Conservation (phyloP, 2,113 vertebrate species). For the Rhadina sibilatrix region DNA sequence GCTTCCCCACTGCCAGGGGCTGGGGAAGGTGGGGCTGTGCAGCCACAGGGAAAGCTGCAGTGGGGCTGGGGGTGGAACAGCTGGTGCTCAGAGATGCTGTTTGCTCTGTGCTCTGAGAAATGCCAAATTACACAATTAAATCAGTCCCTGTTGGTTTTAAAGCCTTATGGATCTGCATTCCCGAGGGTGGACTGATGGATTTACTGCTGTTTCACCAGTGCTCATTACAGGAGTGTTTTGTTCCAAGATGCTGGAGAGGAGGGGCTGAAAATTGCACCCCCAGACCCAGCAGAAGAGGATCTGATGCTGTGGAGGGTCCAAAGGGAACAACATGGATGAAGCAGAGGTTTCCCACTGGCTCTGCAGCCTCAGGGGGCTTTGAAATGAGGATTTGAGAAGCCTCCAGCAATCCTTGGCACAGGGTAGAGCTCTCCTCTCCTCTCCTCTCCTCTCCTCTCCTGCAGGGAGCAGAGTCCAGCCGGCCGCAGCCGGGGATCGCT, state of each 20-base stretch:
- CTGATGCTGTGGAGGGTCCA: not conserved
- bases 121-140: constrained; percentile 4
- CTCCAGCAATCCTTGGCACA: not conserved
- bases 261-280: not conserved
- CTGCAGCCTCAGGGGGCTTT: not conserved
- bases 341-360: not conserved
- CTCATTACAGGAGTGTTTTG: not conserved
- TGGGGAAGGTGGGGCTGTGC: not conserved
- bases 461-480: constrained; percentile 29
- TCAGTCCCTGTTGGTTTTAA: constrained; percentile 3
- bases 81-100: not conserved
- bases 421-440: not conserved
- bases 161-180: not conserved
- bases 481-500: not conserved
- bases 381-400: not conserved
- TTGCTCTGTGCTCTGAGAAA: not conserved
- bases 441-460: not conserved
- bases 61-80: not conserved
- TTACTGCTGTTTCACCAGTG: not conserved
- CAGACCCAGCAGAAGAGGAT: not conserved
- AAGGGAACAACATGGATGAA: not conserved
- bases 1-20: not conserved
- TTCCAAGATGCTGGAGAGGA: not conserved
- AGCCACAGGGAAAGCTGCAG: not conserved
- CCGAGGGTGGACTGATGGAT: not conserved